Base-by-base conservation (phyloP, 2,888 invertebrate genomes). In the Bombylius discolor region DNA sequence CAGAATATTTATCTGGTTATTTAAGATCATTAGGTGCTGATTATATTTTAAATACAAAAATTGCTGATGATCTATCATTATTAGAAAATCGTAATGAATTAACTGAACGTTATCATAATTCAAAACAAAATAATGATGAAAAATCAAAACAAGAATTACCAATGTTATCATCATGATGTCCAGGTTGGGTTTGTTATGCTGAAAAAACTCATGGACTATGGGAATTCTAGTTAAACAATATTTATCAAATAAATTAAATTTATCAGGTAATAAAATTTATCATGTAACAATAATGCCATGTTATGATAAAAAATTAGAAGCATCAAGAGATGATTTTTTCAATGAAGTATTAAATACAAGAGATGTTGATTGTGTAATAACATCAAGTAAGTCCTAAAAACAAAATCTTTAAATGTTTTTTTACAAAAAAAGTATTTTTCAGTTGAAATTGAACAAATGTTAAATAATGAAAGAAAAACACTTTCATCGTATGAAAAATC, bases 141-240 rank as follows among this genome's bases (percentile, higher is more conserved):
- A 47, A 47, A 11, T 11, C 8, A 11, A 42, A 34, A n/a, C 81
- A 62, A 77, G 80, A 85, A 13, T 67, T 93, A 36, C 96, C 96
- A 4, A 89, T 98, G 88, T 75, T 99, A 4, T 84, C 94, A 3
- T 97, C 97, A 42, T 89, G 94, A 33, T 99, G 98, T 75, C 98
- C 98, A 68, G 96, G 98, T 45, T 99, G 97, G 94, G 91, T 99
- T 13, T 99, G 98, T 73, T 99, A 99, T 76, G 97, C 97, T 0
- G 99, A 99, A 72, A 99, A 99, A 74, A 95, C 96, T 0, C 97
- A 98, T 73, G 96, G 96, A 1, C 84, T 33, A 74, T 74, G 73
- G 74, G 74, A 4, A 66, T 73, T 34, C 56, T 74, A 32, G 71
- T 73, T 0, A 74, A 74, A 55, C 66, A 73, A 47, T 64, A 65